A percentile compares a stretch with the other conserved stretches of the same genome.
phyloP scores from a whole-genome alignment of 2,113 vertebrate species.

The Garra rufa region DNA sequence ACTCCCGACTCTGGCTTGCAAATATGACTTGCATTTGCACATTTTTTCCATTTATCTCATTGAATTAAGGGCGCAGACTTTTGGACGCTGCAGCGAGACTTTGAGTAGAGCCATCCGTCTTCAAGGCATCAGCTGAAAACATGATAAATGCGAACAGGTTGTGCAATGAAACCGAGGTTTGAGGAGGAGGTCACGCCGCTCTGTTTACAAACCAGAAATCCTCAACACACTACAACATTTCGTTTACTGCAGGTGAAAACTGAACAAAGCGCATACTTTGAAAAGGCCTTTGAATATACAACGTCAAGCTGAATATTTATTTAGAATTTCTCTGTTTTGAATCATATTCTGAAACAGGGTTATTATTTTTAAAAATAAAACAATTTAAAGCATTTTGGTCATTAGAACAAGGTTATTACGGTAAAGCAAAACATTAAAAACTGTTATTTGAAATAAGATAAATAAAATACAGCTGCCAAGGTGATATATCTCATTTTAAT shows the following conservation, averaged over 20 bases:
- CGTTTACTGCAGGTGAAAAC: no score
- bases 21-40: conserved; percentile 61
- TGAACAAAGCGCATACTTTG: not conserved
- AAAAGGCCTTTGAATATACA: not conserved
- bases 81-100: conserved; percentile 60
- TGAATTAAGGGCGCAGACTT: conserved; percentile 68
- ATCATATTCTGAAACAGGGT: not conserved
- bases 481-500: no score
- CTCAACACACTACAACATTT: not conserved
- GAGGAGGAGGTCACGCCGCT: not conserved
- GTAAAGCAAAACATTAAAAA: no score
- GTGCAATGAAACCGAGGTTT: not conserved
- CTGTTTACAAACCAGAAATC: not conserved
- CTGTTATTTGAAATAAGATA: no score
- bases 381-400: not conserved
- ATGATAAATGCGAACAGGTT: conserved; percentile 29
- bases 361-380: not conserved
- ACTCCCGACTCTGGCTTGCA: conserved; percentile 32
- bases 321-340: not conserved
- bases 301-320: not conserved
- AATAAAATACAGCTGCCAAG: no score
- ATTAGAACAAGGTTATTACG: not conserved
- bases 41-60: conserved; percentile 65
- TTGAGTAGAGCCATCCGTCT: conserved; percentile 16
- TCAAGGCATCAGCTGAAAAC: conserved; percentile 25